These are phyloP conservation scores for Pentamera pediparva DNA, from an alignment of 53 echinoderm and acorn worm genomes.

Conservation along the genomic window DNA sequence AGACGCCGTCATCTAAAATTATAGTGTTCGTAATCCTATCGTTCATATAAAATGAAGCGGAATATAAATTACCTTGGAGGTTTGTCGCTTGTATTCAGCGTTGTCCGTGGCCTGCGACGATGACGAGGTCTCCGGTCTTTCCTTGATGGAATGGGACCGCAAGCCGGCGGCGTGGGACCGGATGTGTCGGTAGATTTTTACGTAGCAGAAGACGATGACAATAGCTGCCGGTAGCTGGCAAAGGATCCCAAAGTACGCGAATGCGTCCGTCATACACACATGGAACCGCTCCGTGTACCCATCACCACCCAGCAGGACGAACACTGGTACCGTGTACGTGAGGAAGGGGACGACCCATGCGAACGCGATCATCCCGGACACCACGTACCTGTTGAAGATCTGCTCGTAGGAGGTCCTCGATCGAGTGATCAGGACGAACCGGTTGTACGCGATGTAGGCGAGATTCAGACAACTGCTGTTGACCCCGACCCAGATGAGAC, in stretches of 20 bases:
- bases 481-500: slow-evolving; percentile 18
- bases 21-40: too few species aligned
- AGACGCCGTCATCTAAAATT: too few species aligned
- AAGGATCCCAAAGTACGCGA: slow-evolving; percentile 14
- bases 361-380: neutral
- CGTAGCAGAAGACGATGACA: slow-evolving; percentile 21
- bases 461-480: slow-evolving; percentile 4
- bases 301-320: neutral
- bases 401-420: slow-evolving; percentile 7
- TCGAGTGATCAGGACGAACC: slow-evolving; percentile 17
- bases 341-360: slow-evolving; percentile 5
- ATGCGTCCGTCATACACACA: slow-evolving; percentile 24
- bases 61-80: too few species aligned
- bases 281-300: slow-evolving; percentile 17
- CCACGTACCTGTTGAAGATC: neutral
- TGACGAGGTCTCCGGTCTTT: neutral
- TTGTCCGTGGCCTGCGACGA: slow-evolving; percentile 7
- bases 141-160: neutral
- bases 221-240: neutral
- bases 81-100: too few species aligned
- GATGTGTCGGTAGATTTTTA: slow-evolving; percentile 26
- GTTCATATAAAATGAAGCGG: too few species aligned
- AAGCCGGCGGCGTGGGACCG: slow-evolving; percentile 14
- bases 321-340: neutral
- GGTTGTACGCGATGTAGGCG: slow-evolving; percentile 11